Percentiles rank a stretch among this genome's conserved stretches.
phyloP scores from a whole-genome alignment of 1,140 invertebrate genomes.

The Achatina immaculata region DNA sequence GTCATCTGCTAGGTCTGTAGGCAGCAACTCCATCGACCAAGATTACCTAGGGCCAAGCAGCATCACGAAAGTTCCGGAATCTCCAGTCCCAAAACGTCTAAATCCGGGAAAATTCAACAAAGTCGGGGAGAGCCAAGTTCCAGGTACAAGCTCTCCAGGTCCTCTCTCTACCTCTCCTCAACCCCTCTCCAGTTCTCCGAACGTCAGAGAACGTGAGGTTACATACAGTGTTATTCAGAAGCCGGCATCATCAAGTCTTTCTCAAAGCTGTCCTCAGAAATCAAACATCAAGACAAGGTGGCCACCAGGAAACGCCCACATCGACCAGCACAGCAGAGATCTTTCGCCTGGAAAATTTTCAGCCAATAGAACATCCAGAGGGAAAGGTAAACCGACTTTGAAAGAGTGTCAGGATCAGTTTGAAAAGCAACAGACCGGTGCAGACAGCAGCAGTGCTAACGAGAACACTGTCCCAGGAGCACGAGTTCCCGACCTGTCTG shows the following conservation, averaged over 20 bases:
- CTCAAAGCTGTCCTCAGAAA: neutral
- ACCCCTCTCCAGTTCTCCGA: neutral
- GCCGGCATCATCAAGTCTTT: neutral
- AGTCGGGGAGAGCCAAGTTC: neutral
- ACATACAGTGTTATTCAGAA: neutral
- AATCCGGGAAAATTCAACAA: neutral
- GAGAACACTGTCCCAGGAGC: neutral
- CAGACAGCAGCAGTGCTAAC: neutral
- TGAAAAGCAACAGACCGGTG: neutral
- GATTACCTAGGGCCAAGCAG: conserved; percentile 24
- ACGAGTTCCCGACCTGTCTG: conserved; percentile 27
- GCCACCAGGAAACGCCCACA: conserved; percentile 5
- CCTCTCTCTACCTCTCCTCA: conserved; percentile 29
- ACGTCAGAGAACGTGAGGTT: neutral
- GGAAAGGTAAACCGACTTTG: neutral
- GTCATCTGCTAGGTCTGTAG: neutral
- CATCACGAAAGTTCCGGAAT: conserved; percentile 25
- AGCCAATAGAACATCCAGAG: neutral
- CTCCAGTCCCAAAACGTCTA: conserved; percentile 18
- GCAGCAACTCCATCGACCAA: neutral
- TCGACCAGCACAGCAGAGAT: neutral
- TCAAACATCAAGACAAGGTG: conserved; percentile 20
- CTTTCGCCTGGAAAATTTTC: neutral
- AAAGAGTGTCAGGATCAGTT: neutral
- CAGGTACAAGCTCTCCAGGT: neutral